phyloP scores from a whole-genome alignment of 2,888 invertebrate genomes.

The Oligia fasciuncula region DNA sequence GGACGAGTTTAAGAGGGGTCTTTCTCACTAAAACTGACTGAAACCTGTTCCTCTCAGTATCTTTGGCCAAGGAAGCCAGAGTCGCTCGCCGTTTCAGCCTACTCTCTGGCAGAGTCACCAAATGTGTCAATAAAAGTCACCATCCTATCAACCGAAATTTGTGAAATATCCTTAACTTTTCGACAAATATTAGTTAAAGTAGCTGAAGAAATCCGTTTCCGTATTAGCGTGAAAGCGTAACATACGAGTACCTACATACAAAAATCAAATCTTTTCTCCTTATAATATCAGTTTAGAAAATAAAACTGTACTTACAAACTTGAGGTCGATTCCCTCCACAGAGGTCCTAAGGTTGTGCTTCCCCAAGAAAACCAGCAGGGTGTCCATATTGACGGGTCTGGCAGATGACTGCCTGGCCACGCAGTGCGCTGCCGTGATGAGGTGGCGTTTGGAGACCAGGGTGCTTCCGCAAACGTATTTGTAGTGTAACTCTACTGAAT shows the following conservation, averaged over 20 bases:
- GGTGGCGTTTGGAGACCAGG: slow-evolving; percentile 86
- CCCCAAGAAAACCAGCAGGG: slow-evolving; percentile 81
- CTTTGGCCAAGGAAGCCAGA: neutral
- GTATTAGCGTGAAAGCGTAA: neutral
- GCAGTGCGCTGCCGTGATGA: slow-evolving; percentile 91
- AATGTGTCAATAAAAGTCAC: neutral
- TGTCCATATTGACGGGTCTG: slow-evolving; percentile 79
- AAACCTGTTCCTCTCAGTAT: neutral
- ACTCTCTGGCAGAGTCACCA: neutral
- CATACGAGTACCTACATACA: neutral
- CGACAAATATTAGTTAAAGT: neutral
- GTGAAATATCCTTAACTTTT: neutral
- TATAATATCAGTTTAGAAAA: neutral
- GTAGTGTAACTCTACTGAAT: slow-evolving; percentile 74
- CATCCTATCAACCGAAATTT: neutral
- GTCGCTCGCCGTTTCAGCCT: too few relatives aligned
- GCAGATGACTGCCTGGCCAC: slow-evolving; percentile 84
- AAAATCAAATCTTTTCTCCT: too few relatives aligned
- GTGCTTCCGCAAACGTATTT: slow-evolving; percentile 91
- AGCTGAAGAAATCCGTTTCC: neutral
- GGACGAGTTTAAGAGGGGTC: neutral
- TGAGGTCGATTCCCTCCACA: slow-evolving; percentile 81
- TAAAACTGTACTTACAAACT: slow-evolving; percentile 74
- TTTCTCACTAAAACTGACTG: neutral
- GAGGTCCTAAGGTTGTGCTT: slow-evolving; percentile 84